Evolutionary conservation across 1,140 invertebrate genomes (phyloP), one percentile per base, ranked within the genome.

Genomic region (Tetramorium simillimum): DNA sequence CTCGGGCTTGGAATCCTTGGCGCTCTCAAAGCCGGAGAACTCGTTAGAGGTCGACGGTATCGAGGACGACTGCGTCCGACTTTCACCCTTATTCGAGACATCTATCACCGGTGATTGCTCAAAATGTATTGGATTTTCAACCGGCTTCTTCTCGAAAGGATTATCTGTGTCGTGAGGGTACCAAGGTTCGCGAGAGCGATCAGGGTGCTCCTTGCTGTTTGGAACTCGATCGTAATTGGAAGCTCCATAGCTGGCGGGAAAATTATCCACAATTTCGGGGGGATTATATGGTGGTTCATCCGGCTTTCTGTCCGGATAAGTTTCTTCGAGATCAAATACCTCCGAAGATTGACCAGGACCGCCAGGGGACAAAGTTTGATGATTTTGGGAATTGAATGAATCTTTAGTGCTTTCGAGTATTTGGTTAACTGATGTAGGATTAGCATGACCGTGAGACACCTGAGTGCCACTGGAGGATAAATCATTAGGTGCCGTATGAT

Each of bases 71-170:
- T 86, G 58, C 2, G 62, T 62, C 16, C 21, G 72, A 78, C 53
- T 78, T n/a, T 90, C 86, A 18, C 16, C 62, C 3, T 73, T 85
- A 3, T 73, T 18, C 16, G 90, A 82, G 3, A 91, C 37, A 77
- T 91, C 90, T 16, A 88, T 7, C 40, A 90, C 33, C 24, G 80
- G 89, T 24, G 90, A 90, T 60, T 90, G 16, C 33, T 91, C 90
- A 6, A 87, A 82, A 37, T 89, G 58, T 65, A 90, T 86, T 33
- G 73, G 5, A 5, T 70, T 43, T 33, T 60, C 65, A 43, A 40
- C 3, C 33, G 33, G 33, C 33, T 33, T 58, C 18, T 70, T 76
- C 3, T 33, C 62, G 14, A 33, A 33, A 33, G 24, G 58, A 49
- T 53, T 21, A 33, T 33, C 33, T 33, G 33, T 18, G 7, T 21